Conservation (phyloP, 2,113 vertebrate genomes). For the Dromaius novaehollandiae region DNA sequence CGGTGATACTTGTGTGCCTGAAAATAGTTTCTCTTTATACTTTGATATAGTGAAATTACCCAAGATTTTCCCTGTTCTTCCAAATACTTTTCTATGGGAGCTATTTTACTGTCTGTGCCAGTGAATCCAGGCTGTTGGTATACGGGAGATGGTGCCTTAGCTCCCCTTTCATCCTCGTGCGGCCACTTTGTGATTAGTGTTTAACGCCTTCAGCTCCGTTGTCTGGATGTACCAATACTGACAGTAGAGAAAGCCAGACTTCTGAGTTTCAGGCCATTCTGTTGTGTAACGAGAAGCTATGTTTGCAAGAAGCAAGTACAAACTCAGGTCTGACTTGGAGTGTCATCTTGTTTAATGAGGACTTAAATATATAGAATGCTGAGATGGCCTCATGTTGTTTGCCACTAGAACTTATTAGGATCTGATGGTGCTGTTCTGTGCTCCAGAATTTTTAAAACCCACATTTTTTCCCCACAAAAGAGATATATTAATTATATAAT, state of each 20-base stretch:
- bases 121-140: background rate
- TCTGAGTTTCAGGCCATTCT: accelerated
- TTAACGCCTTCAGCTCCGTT: conserved; percentile 3
- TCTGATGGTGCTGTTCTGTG: background rate
- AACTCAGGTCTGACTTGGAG: background rate
- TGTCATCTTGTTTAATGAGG: background rate
- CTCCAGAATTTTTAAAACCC: background rate
- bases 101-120: background rate
- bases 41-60: background rate
- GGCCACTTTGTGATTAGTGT: conserved; percentile 2
- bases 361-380: background rate
- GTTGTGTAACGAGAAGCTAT: background rate
- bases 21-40: background rate
- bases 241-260: background rate
- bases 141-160: background rate
- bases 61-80: background rate
- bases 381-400: background rate
- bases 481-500: background rate
- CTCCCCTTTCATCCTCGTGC: background rate
- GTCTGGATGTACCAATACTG: background rate
- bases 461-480: background rate
- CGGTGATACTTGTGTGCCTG: background rate
- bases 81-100: background rate
- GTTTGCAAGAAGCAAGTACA: background rate
- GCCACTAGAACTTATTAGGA: background rate